phyloP scores from a whole-genome alignment of 2,113 vertebrate species.

The Nicator chloris region DNA sequence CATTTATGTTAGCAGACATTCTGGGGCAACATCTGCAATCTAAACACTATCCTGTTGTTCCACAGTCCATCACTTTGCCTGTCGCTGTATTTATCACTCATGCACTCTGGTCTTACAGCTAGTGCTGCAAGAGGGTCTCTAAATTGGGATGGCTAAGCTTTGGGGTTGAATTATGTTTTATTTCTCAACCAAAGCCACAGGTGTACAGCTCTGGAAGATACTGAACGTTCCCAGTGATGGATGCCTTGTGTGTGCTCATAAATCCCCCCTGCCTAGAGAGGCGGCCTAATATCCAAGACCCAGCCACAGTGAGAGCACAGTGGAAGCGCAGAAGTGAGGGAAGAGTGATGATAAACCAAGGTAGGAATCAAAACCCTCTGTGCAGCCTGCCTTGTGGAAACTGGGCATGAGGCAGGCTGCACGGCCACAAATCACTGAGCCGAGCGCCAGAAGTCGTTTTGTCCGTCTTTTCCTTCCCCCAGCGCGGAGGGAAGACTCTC shows the following conservation, averaged over 20 bases:
- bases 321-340: not conserved
- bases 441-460: fast-evolving
- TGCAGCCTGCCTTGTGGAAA: not conserved
- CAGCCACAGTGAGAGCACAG: not conserved
- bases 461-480: not conserved
- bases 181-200: not conserved
- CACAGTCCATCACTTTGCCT: constrained; percentile 29
- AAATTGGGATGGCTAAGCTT: not conserved
- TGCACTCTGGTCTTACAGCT: not conserved
- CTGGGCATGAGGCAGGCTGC: not conserved
- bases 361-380: not conserved
- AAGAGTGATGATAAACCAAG: not conserved
- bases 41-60: constrained; percentile 20
- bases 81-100: not conserved
- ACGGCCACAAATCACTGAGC: not conserved
- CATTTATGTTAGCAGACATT: not conserved
- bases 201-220: not conserved
- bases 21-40: constrained; percentile 35
- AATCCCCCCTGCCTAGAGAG: not conserved
- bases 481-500: fast-evolving
- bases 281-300: not conserved
- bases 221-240: not conserved
- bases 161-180: not conserved
- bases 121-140: not conserved
- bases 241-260: fast-evolving